A percentile compares a stretch with the other conserved stretches of the same genome.
Conservation (phyloP, 2,797 vertebrate species). For the Ispidina picta region DNA sequence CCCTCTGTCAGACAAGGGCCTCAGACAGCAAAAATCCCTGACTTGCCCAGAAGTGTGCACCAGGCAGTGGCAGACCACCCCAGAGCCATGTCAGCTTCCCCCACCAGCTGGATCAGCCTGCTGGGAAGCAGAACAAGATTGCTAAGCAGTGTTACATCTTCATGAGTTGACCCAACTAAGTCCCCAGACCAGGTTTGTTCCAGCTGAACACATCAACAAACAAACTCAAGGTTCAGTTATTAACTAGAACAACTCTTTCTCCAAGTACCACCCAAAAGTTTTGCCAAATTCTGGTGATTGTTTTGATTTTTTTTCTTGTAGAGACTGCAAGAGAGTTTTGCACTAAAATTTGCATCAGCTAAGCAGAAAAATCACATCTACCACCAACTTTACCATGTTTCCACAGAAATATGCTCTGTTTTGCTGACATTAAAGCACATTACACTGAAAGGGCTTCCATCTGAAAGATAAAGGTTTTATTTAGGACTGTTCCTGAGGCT, state of each 20-base stretch:
- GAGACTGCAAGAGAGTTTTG: background rate
- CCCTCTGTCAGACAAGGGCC: background rate
- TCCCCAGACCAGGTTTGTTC: background rate
- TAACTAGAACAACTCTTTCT: background rate
- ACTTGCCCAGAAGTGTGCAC: background rate
- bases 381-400: background rate
- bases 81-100: background rate
- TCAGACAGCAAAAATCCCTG: background rate
- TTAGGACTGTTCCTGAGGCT: background rate
- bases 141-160: background rate
- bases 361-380: background rate
- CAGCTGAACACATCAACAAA: background rate
- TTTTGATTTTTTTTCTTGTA: background rate
- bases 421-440: background rate
- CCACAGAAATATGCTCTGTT: background rate
- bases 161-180: background rate
- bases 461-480: background rate
- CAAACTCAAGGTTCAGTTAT: background rate
- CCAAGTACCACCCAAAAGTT: background rate
- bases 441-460: background rate
- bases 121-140: slow-evolving; percentile 7
- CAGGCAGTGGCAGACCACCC: background rate
- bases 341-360: background rate
- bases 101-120: background rate
- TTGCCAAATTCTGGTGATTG: background rate